These are phyloP conservation scores for Xylocampa areola DNA, from an alignment of 2,888 invertebrate genomes.

Conservation along the genomic window DNA sequence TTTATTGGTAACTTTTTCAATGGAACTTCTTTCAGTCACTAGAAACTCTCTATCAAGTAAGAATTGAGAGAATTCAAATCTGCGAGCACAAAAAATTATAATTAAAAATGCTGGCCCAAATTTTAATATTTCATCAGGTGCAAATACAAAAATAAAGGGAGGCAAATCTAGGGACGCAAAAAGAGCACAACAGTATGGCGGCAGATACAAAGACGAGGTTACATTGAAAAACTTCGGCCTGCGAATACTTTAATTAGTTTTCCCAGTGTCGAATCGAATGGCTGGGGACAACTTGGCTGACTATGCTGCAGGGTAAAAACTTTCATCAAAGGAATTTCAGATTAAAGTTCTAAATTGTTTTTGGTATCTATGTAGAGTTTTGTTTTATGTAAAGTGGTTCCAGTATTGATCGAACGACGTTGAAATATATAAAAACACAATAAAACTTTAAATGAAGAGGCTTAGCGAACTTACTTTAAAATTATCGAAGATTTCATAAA, in stretches of 20 bases:
- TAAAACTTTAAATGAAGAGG: no score
- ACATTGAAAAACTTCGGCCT: conserved; percentile 75
- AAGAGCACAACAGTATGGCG: conserved; percentile 14
- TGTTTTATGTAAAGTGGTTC: no score
- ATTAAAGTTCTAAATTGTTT: conserved; percentile 22
- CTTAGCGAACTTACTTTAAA: no score
- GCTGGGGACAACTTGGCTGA: conserved; percentile 26
- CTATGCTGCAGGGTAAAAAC: conserved; percentile 30
- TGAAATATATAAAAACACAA: no score
- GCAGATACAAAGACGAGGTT: conserved; percentile 45
- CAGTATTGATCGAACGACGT: no score
- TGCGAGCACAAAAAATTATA: no score
- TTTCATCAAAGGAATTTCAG: conserved; percentile 46
- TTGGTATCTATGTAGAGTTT: neutral
- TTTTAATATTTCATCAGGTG: conserved; percentile 11
- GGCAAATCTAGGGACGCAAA: conserved; percentile 3
- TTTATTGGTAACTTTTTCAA: no score
- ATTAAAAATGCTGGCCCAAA: no score
- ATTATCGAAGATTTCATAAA: no score
- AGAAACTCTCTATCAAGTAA: no score
- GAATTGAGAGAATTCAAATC: no score
- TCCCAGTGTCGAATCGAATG: conserved; percentile 45
- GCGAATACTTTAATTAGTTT: conserved; percentile 78
- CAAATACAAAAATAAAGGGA: neutral
- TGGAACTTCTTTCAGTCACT: no score